Evolutionary conservation across 2,888 invertebrate genomes (phyloP).

Genomic region (Nomada ferruginata): DNA sequence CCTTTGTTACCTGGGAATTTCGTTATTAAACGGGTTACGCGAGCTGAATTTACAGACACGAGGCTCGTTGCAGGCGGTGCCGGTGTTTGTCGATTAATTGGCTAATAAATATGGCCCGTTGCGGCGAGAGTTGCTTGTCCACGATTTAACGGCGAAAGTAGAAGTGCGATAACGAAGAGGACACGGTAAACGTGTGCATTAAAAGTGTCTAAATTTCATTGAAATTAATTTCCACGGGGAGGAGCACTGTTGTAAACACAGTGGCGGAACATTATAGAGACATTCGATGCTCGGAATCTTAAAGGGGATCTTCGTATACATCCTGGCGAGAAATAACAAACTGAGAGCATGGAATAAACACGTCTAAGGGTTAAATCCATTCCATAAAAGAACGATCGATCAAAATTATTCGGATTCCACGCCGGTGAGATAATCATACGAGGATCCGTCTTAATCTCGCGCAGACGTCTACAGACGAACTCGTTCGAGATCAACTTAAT

Average conservation of each 20-base stretch:
- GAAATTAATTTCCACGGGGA: too few species aligned
- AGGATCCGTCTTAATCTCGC: constrained; percentile 35
- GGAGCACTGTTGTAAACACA: too few species aligned
- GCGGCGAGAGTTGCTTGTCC: too few species aligned
- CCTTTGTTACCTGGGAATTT: constrained; percentile 21
- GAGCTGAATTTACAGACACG: neutral
- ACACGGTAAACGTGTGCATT: too few species aligned
- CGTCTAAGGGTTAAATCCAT: neutral
- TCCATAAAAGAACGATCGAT: neutral
- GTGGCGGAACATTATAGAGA: too few species aligned
- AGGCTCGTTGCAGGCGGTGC: neutral
- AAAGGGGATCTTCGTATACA: too few species aligned
- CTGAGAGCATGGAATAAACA: neutral
- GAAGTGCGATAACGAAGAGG: too few species aligned
- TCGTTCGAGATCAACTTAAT: constrained; percentile 30
- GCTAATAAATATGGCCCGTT: neutral
- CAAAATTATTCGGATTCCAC: neutral
- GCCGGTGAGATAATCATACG: constrained; percentile 30
- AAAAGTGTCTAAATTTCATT: too few species aligned
- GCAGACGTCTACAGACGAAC: constrained; percentile 8
- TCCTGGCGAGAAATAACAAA: too few species aligned
- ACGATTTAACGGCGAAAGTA: too few species aligned
- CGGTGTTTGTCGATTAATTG: constrained; percentile 12
- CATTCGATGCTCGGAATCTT: too few species aligned
- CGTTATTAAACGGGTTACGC: constrained; percentile 4